Percentiles rank a stretch among this genome's conserved stretches.
Evolutionary conservation across 2,797 vertebrate species (phyloP).

Genomic region (Neosilurus mollespiculum): DNA sequence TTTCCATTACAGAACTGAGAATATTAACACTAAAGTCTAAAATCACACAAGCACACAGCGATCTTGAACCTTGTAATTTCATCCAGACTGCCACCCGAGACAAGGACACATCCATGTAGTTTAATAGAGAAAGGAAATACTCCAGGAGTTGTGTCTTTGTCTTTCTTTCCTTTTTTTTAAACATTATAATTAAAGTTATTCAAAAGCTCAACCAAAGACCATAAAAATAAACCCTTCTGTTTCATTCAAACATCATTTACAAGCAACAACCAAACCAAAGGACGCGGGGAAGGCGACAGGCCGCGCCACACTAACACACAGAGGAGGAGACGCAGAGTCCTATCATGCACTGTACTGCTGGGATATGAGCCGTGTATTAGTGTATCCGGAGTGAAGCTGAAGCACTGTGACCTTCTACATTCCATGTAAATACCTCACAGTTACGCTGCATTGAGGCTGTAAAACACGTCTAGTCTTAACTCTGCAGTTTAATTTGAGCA

Average conservation of each 20-base stretch:
- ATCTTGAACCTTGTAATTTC: not conserved
- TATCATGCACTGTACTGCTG: constrained; percentile 34
- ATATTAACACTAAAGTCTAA: not conserved
- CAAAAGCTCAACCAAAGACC: constrained; percentile 17
- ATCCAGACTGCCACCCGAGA: not conserved
- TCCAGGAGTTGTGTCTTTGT: not conserved
- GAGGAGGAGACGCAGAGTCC: constrained; percentile 25
- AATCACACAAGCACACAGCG: not conserved
- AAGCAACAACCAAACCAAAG: constrained; percentile 17
- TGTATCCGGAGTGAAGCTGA: not conserved
- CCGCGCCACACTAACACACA: constrained; percentile 12
- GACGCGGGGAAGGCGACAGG: not conserved
- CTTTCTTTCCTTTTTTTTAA: constrained; percentile 22
- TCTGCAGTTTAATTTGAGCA: not conserved
- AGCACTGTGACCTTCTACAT: not conserved
- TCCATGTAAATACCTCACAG: not conserved
- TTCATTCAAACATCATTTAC: constrained; percentile 24
- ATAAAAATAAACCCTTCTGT: constrained; percentile 13
- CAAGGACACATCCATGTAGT: constrained; percentile 10
- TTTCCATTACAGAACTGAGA: not conserved
- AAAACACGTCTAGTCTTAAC: not conserved
- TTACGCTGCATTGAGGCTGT: not conserved
- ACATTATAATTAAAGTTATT: constrained; percentile 32
- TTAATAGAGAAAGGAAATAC: constrained; percentile 25
- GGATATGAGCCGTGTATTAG: not conserved